These are phyloP conservation scores for Hydrolagus affinis DNA, from an alignment of 2,113 vertebrate species.

Conservation along the genomic window DNA sequence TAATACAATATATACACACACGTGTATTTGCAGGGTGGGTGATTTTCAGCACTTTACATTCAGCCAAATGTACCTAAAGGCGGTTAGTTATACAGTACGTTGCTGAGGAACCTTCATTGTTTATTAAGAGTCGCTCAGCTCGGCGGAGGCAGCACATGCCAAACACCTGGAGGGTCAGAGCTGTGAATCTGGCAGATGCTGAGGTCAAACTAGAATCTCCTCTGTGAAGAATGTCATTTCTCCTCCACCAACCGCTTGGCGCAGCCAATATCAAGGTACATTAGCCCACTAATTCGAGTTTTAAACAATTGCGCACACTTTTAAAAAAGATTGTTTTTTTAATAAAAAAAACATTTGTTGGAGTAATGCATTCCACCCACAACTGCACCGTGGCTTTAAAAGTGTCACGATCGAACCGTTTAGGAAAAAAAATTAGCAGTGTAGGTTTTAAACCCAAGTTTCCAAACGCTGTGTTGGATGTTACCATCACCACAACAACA, in stretches of 20 bases:
- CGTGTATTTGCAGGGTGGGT: neutral
- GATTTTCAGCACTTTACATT: neutral
- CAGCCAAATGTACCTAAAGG: neutral
- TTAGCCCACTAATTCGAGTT: slow-evolving; percentile 25
- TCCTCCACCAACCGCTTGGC: slow-evolving; percentile 31
- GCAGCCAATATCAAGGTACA: slow-evolving; percentile 9
- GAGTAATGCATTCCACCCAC: neutral
- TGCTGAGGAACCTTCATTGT: slow-evolving; percentile 12
- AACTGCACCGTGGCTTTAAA: neutral
- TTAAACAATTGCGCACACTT: neutral
- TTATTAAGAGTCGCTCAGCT: slow-evolving; percentile 17
- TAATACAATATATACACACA: too few species aligned
- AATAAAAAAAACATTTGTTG: neutral
- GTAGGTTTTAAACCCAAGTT: neutral
- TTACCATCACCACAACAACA: neutral
- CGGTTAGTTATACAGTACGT: slow-evolving; percentile 18
- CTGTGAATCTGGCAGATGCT: slow-evolving; percentile 33
- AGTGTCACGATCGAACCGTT: too few species aligned
- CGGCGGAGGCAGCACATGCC: slow-evolving; percentile 28
- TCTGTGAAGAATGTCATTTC: slow-evolving; percentile 31
- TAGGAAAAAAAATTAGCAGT: too few species aligned
- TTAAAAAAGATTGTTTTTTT: slow-evolving; percentile 13
- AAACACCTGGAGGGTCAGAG: slow-evolving; percentile 28
- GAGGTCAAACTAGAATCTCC: slow-evolving; percentile 31
- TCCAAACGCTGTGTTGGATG: neutral